phyloP scores from a whole-genome alignment of 1,140 invertebrate genomes.

The Riptortus pedestris region DNA sequence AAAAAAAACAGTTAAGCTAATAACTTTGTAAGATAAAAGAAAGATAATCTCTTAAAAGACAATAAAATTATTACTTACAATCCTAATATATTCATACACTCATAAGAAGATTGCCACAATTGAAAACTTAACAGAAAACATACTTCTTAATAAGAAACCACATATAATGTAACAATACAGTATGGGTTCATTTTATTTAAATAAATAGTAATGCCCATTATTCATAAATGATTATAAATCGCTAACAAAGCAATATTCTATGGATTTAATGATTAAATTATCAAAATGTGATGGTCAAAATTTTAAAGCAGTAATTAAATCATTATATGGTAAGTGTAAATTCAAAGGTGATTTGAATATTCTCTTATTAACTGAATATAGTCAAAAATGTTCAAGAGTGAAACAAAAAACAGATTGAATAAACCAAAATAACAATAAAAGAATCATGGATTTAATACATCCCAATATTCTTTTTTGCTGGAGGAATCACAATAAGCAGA shows the following conservation, averaged over 20 bases:
- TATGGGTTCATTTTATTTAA: not conserved
- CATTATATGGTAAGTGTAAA: too few relatives aligned
- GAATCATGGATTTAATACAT: too few relatives aligned
- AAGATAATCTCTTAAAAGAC: slow-evolving; percentile 3
- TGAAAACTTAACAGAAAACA: slow-evolving; percentile 9
- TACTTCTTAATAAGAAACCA: slow-evolving; percentile 14
- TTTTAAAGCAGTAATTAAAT: slow-evolving; percentile 7
- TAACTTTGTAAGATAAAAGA: not conserved
- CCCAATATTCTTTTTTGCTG: too few relatives aligned
- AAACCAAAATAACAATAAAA: too few relatives aligned
- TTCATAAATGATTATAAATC: not conserved
- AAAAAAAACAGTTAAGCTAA: not conserved
- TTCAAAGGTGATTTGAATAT: too few relatives aligned
- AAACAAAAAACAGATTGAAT: too few relatives aligned
- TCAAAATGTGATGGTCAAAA: not conserved
- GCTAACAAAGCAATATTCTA: not conserved
- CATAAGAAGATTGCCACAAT: not conserved
- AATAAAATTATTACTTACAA: slow-evolving; percentile 1
- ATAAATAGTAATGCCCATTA: slow-evolving; percentile 7
- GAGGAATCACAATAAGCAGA: too few relatives aligned
- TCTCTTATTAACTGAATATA: too few relatives aligned
- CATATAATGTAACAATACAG: not conserved
- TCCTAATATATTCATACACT: not conserved
- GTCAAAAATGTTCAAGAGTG: too few relatives aligned
- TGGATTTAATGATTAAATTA: not conserved